Evolutionary conservation across 2,113 vertebrate species (phyloP), one percentile per base, ranked within the genome.

Genomic region (Nesospiza acunhae): DNA sequence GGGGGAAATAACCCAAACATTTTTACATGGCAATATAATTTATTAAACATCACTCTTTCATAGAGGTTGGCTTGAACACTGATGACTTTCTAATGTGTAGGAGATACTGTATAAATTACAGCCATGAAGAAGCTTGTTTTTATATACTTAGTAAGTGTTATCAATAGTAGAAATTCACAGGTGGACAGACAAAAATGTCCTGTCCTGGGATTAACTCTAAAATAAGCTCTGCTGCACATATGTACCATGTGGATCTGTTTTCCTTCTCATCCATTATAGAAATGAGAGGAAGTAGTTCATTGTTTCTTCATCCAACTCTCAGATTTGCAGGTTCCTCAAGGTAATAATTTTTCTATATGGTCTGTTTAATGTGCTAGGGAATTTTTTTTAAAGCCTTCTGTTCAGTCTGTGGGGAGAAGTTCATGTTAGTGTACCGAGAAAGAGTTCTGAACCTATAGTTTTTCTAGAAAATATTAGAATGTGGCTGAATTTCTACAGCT

Each of bases 1-100:
- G 59, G 49, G 28, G 17, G 62, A 80, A 31, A 86, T 93, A 80
- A 23, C 12, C 3, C 13, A n/a, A 66, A 28, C 62, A 72, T 95
- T 66, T 92, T 95, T 92, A 85, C 39, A 89, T 73, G 67, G 68
- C 81, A 92, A 76, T 94, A 87, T 64, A 92, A 94, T 96, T 95
- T 97, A 92, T 94, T 96, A 89, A 96, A 37, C 50, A 31, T 68
- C 81, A 28, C 56, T 94, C 78, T 95, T 89, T 97, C 78, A 73
- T 90, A 39, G 27, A 82, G 67, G 39, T 85, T 94, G 7, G 79
- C 94, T 89, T 89, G 87, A 90, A 46, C 64, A 21, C 50, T 93
- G 75, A 92, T 95, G 89, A 47, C 81, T 96, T 95, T 93, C 91
- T 97, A 72, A 79, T 96, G 35, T 81, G 46, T 94, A 89, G 86